Evolutionary conservation across 2,888 invertebrate species (phyloP), one percentile per base, ranked within the genome.

Genomic region (Lasioglossum vierecki): DNA sequence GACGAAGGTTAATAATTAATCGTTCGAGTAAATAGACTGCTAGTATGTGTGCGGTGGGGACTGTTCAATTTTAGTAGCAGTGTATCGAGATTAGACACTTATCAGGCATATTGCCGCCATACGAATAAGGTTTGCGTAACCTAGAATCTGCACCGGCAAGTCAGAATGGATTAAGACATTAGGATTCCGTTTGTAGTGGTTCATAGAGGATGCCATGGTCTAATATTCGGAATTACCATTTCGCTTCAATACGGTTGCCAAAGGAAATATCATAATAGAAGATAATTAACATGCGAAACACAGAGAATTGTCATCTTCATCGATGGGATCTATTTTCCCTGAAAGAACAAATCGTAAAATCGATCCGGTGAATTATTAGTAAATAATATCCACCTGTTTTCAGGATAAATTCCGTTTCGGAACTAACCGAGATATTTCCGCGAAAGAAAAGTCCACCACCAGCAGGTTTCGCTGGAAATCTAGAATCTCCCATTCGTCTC

Each of bases 171-270:
- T 83, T 83, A 84, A 79, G 79, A 84, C 79, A 83, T 83, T 84
- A 84, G 84, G 84, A 84, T 84, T 83, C 84, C 46, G 84, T 84
- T 83, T 79, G 84, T 72, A 75, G n/a, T 57, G 72, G 72, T 76
- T 83, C 75, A 76, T 49, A 41, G 66, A 30, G 70, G 74, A 78
- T 63, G 71, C 46, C 49, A 8, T 4, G 35, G 66, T 18, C 15
- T 30, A 18, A 39, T n/a, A 44, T 39, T 44, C 30, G 76, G 79
- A 66, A 75, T 76, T 76, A 72, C 84, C 76, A 49, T 79, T 84
- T 83, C 76, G 79, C 76, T 84, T 79, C 83, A 66, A 71, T 79
- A 75, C 57, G 71, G 26, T 39, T 66, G 75, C 13, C 79, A 72
- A 72, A 76, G 84, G 75, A 57, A 72, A 66, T 46, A 66, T 76